Base-by-base conservation (phyloP, 2,113 vertebrate species). In the Festucalex cinctus region DNA sequence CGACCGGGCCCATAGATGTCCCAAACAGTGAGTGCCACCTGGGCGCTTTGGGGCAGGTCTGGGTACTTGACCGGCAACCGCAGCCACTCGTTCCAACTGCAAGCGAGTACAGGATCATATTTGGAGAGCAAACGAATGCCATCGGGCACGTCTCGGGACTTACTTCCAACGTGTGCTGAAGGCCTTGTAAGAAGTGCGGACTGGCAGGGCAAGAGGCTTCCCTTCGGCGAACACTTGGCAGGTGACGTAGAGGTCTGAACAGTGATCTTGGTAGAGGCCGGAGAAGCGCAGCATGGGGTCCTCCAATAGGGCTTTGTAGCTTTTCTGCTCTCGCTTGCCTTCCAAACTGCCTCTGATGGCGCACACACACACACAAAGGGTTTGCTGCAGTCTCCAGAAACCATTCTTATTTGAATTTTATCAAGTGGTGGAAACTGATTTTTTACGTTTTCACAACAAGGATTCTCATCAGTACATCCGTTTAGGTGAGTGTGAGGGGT, bases 131-230 rank as follows among this genome's bases (percentile, higher is more conserved):
- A 22, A 10, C 14, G 37, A n/a, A 53, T 8, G 41, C 14, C 54
- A 7, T 43, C 1, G 16, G 0, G 41, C 9, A 26, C 13, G 35
- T 17, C 7, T 24, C 7, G 1, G 35, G 16, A 93, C 96, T 95
- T 92, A 99, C 97, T 99, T 99, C 97, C 97, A 99, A 12, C 97
- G 93, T 39, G 97, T 98, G 89, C 97, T 99, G 86, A 99, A 99
- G 0, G 97, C 95, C 80, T 99, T 98, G 84, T 98, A 98, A 0
- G 97, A 96, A 16, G 97, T 99, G 79, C 95, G 94, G 63, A 98
- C 95, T 0, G 96, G 96, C 67, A 99, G 90, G 6, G 96, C 97
- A 20, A 98, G 89, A 37, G 97, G 97, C 6, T 98, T 99, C 3
- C 97, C 97, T 81, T 99, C 97, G 14, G 96, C 96, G 80, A 98